Evolutionary conservation across 2,888 invertebrate genomes (phyloP).

Genomic region (Leistus spinibarbis): DNA sequence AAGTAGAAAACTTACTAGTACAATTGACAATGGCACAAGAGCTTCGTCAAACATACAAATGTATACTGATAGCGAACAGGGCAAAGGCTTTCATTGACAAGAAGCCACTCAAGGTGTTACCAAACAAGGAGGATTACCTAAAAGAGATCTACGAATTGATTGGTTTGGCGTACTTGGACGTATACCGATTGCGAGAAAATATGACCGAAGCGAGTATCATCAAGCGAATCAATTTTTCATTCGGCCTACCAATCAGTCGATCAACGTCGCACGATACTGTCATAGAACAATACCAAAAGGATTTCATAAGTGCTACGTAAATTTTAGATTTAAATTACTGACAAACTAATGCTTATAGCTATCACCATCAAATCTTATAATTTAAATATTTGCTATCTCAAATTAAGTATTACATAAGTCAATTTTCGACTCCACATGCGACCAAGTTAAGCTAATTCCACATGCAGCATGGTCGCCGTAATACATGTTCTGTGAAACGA

Average conservation of each 20-base stretch:
- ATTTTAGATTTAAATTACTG: too few species aligned
- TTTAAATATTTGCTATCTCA: too few species aligned
- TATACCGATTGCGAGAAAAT: conserved; percentile 53
- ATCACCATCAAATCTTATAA: too few species aligned
- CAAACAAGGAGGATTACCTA: conserved; percentile 54
- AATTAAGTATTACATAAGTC: too few species aligned
- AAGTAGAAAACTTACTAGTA: conserved; percentile 54
- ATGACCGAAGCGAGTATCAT: conserved; percentile 48
- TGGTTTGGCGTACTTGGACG: conserved; percentile 55
- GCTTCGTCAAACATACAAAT: conserved; percentile 41
- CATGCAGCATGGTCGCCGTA: too few species aligned
- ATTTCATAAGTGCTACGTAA: conserved; percentile 51
- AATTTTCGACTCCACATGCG: too few species aligned
- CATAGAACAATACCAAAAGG: conserved; percentile 49
- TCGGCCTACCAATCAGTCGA: conserved; percentile 50
- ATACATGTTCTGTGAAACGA: too few species aligned
- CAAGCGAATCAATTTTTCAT: conserved; percentile 50
- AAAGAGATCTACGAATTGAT: conserved; percentile 55
- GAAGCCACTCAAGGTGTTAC: conserved; percentile 54
- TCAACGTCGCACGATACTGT: conserved; percentile 54
- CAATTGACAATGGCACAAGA: conserved; percentile 51
- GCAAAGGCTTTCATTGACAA: conserved; percentile 56
- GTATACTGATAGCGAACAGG: conserved; percentile 53
- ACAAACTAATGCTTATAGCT: background rate
- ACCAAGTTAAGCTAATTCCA: too few species aligned